phyloP scores from a whole-genome alignment of 2,113 vertebrate genomes.

The Dicrurus megarhynchus region DNA sequence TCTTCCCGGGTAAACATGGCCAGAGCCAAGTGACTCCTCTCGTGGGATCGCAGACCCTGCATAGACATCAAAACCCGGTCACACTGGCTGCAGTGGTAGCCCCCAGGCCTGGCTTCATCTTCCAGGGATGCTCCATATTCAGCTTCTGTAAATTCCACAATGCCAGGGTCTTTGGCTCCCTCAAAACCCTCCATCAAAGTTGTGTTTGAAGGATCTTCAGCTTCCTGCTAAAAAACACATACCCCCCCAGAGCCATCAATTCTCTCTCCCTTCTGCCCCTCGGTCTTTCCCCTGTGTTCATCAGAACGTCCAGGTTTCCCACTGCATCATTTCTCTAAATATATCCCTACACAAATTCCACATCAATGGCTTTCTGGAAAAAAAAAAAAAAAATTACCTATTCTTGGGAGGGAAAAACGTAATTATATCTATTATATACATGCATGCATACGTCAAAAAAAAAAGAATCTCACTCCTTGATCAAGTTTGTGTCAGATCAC shows the following conservation, averaged over 20 bases:
- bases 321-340: neutral
- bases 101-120: conserved; percentile 83
- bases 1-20: conserved; percentile 90
- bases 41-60: conserved; percentile 97
- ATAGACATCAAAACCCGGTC: conserved; percentile 98
- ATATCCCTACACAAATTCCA: neutral
- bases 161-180: conserved; percentile 71
- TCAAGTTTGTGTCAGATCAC: neutral
- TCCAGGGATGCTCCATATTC: conserved; percentile 76
- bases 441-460: neutral
- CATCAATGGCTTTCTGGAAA: neutral
- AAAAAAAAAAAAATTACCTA: neutral
- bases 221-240: conserved; percentile 82
- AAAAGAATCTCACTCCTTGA: neutral
- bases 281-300: conserved; percentile 22
- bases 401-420: neutral
- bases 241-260: conserved; percentile 69
- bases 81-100: conserved; percentile 92
- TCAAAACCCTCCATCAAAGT: conserved; percentile 75
- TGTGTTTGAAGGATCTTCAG: conserved; percentile 74
- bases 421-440: neutral
- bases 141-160: conserved; percentile 77
- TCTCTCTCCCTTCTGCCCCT: conserved; percentile 67
- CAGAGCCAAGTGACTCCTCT: conserved; percentile 95
- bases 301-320: neutral